Conservation (phyloP, 1,140 invertebrate genomes). For the Hirudo medicinalis region DNA sequence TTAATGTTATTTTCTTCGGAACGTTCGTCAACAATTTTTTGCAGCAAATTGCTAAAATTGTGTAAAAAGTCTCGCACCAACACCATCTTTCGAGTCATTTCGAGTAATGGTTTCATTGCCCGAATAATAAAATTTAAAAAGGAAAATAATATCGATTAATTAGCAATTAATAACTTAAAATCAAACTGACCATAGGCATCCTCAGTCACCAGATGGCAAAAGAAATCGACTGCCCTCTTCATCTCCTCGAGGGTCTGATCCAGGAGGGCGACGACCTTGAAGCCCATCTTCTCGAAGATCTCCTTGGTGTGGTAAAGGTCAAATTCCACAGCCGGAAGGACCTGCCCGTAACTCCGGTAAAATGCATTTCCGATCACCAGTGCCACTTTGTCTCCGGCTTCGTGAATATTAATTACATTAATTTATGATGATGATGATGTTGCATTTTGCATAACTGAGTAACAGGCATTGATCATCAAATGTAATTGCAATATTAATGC, state of each 20-base stretch:
- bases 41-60: too few species aligned
- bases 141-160: too few species aligned
- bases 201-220: slow-evolving; percentile 15
- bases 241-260: slow-evolving; percentile 17
- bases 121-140: too few species aligned
- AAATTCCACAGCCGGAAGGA: slow-evolving; percentile 12
- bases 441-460: too few species aligned
- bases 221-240: slow-evolving; percentile 11
- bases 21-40: too few species aligned
- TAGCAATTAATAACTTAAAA: too few species aligned
- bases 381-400: slow-evolving; percentile 19
- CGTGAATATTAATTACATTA: not conserved
- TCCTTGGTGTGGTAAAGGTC: slow-evolving; percentile 15
- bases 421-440: not conserved
- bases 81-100: too few species aligned
- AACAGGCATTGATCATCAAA: not conserved
- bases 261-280: slow-evolving; percentile 20
- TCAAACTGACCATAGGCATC: slow-evolving; percentile 14
- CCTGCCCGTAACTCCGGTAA: slow-evolving; percentile 16
- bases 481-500: too few species aligned
- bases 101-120: too few species aligned
- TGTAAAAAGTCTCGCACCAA: too few species aligned
- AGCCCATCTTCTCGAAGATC: slow-evolving; percentile 14
- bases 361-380: slow-evolving; percentile 18
- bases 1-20: too few species aligned